Conservation (phyloP, 2,113 vertebrate species). For the Marcusenius ussheri region DNA sequence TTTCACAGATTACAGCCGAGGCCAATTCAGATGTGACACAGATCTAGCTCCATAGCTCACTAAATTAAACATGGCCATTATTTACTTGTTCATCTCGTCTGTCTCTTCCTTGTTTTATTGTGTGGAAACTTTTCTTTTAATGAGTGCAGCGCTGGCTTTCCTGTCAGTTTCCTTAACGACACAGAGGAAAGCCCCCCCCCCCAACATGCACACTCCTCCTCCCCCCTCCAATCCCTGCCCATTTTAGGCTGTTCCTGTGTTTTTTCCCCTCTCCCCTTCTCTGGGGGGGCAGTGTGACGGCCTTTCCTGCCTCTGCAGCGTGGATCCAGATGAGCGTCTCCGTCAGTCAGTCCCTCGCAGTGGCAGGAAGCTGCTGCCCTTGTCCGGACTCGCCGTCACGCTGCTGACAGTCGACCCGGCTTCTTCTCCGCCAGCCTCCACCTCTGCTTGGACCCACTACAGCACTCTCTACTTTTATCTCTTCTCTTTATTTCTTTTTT, state of each 20-base stretch:
- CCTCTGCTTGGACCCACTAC: neutral
- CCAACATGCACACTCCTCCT: neutral
- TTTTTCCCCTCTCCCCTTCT: slow-evolving; percentile 30
- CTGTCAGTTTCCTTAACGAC: slow-evolving; percentile 55
- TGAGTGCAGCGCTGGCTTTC: slow-evolving; percentile 42
- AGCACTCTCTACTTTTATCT: neutral
- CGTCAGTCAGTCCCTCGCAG: slow-evolving; percentile 50
- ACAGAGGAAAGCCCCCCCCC: slow-evolving; percentile 36
- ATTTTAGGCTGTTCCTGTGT: slow-evolving; percentile 63
- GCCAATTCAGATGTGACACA: neutral
- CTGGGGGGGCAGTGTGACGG: slow-evolving; percentile 55
- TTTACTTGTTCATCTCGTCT: slow-evolving; percentile 1
- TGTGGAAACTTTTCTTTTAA: slow-evolving; percentile 54
- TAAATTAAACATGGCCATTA: neutral
- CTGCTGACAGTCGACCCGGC: neutral
- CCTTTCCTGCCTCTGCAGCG: slow-evolving; percentile 56
- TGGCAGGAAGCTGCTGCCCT: slow-evolving; percentile 59
- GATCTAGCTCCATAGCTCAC: neutral
- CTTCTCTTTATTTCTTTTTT: neutral
- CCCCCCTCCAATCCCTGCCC: slow-evolving; percentile 51
- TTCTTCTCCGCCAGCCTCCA: too few species aligned
- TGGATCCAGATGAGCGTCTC: slow-evolving; percentile 43
- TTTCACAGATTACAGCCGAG: neutral
- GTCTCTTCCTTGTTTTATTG: slow-evolving; percentile 32
- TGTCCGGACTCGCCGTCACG: slow-evolving; percentile 31